Evolutionary conservation across 2,888 invertebrate species (phyloP), one percentile per base, ranked within the genome.

Genomic region (Tricholauxania praeusta): DNA sequence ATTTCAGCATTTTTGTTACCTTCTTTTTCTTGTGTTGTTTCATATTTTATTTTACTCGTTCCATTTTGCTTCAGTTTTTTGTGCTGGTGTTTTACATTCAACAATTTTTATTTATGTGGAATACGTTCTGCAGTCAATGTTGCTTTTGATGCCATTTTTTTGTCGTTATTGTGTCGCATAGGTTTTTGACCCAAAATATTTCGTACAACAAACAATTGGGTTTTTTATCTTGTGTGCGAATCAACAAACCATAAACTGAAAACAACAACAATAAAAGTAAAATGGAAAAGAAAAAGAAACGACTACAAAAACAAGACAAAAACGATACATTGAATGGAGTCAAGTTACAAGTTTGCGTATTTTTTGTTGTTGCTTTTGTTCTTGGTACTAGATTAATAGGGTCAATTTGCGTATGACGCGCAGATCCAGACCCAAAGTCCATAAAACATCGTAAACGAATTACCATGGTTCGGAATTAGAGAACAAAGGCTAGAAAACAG

Each of bases 401-500:
- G 80, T 82, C 84, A 85, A 83, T 84, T 85, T 84, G 81, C 80
- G 79, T 83, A 79, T 80, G 82, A 78, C 80, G 78, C 75, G 62
- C 79, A 75, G 74, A 74, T 71, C 59, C 15, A 28, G 22, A 32
- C 15, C 22, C 74, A 73, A 74, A 69, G 72, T 70, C 76, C 77
- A 80, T 78, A 78, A 80, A 79, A 72, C 76, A 79, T 77, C 72
- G 59, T 69, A 72, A 75, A 75, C 71, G 75, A 75, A 75, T 75
- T 73, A 71, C 75, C 71, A 72, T 63, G 72, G 66, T 67, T 65
- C 66, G 63, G 19, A 72, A 65, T 65, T 49, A 71, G 19, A 64
- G 49, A 53, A 52, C 59, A 65, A 65, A 63, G 65, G 47, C 39
- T n/a, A 47, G 5, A 63, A 5, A 8, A 8, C 4, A 28, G 12